Conservation (phyloP, 2,113 vertebrate genomes). For the Actenoides hombroni region DNA sequence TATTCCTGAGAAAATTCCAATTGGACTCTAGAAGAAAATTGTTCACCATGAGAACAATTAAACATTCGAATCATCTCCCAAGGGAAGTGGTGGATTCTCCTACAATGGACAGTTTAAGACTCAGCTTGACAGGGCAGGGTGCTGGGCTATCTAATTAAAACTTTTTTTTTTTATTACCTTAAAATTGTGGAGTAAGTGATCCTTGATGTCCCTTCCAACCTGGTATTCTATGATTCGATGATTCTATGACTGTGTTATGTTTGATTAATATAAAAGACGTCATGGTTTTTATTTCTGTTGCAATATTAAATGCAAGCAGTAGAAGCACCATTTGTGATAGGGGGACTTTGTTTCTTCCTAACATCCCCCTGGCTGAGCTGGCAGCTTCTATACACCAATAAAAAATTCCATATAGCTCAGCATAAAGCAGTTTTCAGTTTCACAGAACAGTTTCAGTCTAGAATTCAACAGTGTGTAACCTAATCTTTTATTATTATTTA, state of each 20-base stretch:
- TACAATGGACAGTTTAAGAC: no score
- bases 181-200: no score
- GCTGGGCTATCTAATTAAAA: no score
- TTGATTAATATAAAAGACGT: background rate
- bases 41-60: no score
- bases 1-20: no score
- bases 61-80: no score
- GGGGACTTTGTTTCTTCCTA: background rate
- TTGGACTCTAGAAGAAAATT: no score
- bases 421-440: background rate
- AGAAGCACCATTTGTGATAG: background rate
- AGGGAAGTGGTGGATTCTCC: no score
- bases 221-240: no score
- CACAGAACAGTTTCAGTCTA: background rate
- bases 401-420: background rate
- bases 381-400: background rate
- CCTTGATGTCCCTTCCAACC: no score
- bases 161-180: no score
- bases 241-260: background rate
- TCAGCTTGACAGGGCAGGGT: no score
- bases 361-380: background rate
- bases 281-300: background rate
- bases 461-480: background rate
- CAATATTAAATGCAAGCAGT: background rate
- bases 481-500: slow-evolving; percentile 9